phyloP scores from a whole-genome alignment of 92 coral and sea anemone genomes.

The Actinernus sp. region DNA sequence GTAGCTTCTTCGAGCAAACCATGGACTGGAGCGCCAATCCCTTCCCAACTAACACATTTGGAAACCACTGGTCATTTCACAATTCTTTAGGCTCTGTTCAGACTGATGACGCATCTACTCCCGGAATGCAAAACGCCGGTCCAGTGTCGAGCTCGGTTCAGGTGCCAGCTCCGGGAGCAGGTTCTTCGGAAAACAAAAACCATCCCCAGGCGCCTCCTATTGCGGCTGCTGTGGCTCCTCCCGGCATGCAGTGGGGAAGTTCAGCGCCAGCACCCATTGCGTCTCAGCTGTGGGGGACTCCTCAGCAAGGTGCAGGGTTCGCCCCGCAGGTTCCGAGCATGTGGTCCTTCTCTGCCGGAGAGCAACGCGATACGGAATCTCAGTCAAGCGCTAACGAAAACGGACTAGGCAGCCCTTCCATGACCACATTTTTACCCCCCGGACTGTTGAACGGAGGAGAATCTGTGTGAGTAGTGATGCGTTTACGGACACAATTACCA shows the following conservation, averaged over 20 bases:
- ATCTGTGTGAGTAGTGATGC: slow-evolving; percentile 84
- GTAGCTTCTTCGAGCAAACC: slow-evolving; percentile 97
- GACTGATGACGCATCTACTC: slow-evolving; percentile 18
- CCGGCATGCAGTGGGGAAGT: slow-evolving; percentile 77
- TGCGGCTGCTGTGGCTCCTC: slow-evolving; percentile 25
- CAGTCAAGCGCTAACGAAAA: slow-evolving; percentile 87
- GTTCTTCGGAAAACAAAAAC: slow-evolving; percentile 8
- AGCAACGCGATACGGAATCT: slow-evolving; percentile 81
- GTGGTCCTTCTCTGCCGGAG: slow-evolving; percentile 88
- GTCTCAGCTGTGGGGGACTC: slow-evolving; percentile 91
- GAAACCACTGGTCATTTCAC: slow-evolving; percentile 85
- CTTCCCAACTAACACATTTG: slow-evolving; percentile 61
- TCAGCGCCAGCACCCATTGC: slow-evolving; percentile 61
- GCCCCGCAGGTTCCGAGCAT: slow-evolving; percentile 77
- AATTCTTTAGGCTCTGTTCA: slow-evolving; percentile 24
- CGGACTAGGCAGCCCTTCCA: slow-evolving; percentile 96
- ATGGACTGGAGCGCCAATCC: slow-evolving; percentile 91
- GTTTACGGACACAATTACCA: too few relatives aligned
- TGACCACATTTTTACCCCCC: slow-evolving; percentile 98
- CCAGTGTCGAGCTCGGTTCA: slow-evolving; percentile 15
- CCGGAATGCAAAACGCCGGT: slow-evolving; percentile 17
- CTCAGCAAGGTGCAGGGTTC: slow-evolving; percentile 65
- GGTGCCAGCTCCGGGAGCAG: slow-evolving; percentile 15
- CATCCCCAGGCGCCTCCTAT: slow-evolving; percentile 29
- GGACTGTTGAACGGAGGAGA: slow-evolving; percentile 98